Base-by-base conservation (phyloP, 2,797 vertebrate genomes). In the Chaenodraco wilsoni region DNA sequence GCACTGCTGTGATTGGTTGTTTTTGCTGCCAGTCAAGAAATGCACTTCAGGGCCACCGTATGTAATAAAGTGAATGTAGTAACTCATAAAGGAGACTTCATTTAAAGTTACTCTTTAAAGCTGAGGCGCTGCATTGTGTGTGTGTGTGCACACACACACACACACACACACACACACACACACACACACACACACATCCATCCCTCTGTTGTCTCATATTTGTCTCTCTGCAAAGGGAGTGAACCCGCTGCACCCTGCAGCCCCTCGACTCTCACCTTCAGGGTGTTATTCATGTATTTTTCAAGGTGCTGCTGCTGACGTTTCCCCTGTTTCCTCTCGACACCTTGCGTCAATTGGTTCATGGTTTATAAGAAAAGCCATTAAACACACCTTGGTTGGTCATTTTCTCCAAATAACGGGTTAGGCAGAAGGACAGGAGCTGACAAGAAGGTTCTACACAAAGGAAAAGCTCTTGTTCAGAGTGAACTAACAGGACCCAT, bases 281-380 rank as follows among this genome's bases (percentile, higher is more conserved):
- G 46, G 21, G 67, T 54, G 57, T 81, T 59, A 66, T 76, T 74
- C 15, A 72, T 88, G 62, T 78, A 82, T 87, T 89, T 85, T 87
- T 86, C 52, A 84, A 79, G 59, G 54, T 16, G 48, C 54, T 49
- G 61, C 71, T 65, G 58, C 52, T 79, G 77, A 71, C 76, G 51
- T 66, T 67, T 67, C n/a, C 37, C 37, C 33, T 57, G 41, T 82
- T 72, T 48, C 63, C 67, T 60, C 50, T 50, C 41, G 49, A 10
- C 70, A 50, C 65, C 56, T 5, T 44, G 61, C 62, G 55, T 85
- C 73, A 70, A 27, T 66, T 50, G 60, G 61, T 71, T 68, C 33
- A 57, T 70, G 56, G 76, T 88, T 88, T 82, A 83, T 62, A 74
- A 58, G 62, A 14, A 40, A 61, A 79, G 63, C 49, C 65, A 78